A percentile compares a stretch with the other conserved stretches of the same genome.
Evolutionary conservation across 2,888 invertebrate genomes (phyloP).

Genomic region (Chromoteleia sp.): DNA sequence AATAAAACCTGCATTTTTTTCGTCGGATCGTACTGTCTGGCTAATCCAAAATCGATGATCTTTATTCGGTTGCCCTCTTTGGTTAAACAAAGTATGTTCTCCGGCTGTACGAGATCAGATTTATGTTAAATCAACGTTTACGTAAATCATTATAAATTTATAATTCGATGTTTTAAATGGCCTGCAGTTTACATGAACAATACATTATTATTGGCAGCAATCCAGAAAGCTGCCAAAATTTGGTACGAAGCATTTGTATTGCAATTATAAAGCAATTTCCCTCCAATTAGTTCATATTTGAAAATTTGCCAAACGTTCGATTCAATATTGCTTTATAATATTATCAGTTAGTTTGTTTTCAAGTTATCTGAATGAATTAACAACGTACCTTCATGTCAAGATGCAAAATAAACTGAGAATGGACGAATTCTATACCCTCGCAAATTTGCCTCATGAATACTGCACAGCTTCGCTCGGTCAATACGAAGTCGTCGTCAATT

Average conservation of each 20-base stretch:
- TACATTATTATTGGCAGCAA: constrained; percentile 47
- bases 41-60: constrained; percentile 99
- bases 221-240: constrained; percentile 45
- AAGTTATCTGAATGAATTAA: neutral
- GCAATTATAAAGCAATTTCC: constrained; percentile 53
- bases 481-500: constrained; percentile 98
- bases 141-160: constrained; percentile 29
- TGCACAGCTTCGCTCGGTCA: constrained; percentile 98
- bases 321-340: constrained; percentile 40
- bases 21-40: constrained; percentile 95
- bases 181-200: constrained; percentile 37
- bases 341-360: too few species aligned
- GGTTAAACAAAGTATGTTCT: constrained; percentile 98
- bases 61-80: constrained; percentile 99
- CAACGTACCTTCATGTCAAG: constrained; percentile 96
- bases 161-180: constrained; percentile 45
- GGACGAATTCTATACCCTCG: constrained; percentile 99
- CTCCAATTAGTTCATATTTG: constrained; percentile 49
- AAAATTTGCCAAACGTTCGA: constrained; percentile 40
- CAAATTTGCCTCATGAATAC: constrained; percentile 99
- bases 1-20: constrained; percentile 97
- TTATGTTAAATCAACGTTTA: constrained; percentile 33
- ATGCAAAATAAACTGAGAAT: constrained; percentile 97
- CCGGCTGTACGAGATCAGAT: constrained; percentile 89
- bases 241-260: constrained; percentile 53